A percentile compares a stretch with the other conserved stretches of the same genome.
Evolutionary conservation across 2,888 invertebrate species (phyloP).

Genomic region (Labia minor): DNA sequence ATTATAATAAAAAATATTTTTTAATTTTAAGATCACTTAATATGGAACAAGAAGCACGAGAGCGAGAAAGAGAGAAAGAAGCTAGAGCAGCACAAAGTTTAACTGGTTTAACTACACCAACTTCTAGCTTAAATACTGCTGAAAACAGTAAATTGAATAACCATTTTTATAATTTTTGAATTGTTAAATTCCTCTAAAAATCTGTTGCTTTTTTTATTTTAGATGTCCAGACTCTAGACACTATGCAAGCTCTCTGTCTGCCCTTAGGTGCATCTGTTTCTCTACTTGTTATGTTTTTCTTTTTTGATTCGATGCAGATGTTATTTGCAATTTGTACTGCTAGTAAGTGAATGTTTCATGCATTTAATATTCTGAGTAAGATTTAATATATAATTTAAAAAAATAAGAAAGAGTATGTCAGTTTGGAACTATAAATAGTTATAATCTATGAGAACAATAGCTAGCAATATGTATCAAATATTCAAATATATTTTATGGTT

Average conservation of each 20-base stretch:
- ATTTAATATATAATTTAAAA: too few species aligned
- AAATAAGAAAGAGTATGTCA: too few species aligned
- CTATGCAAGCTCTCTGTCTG: slow-evolving; percentile 93
- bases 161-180: too few species aligned
- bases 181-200: slow-evolving; percentile 16
- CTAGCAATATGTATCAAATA: too few species aligned
- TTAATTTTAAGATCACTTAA: slow-evolving; percentile 65
- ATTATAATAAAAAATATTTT: slow-evolving; percentile 18
- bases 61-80: slow-evolving; percentile 64
- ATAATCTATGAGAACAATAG: too few species aligned
- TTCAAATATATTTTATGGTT: too few species aligned
- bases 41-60: slow-evolving; percentile 89
- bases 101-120: slow-evolving; percentile 43
- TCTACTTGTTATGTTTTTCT: slow-evolving; percentile 94
- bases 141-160: slow-evolving; percentile 46
- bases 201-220: slow-evolving; percentile 34
- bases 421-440: too few species aligned
- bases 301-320: slow-evolving; percentile 97
- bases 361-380: too few species aligned
- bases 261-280: slow-evolving; percentile 93
- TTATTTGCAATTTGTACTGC: slow-evolving; percentile 93
- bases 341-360: slow-evolving; percentile 56
- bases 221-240: slow-evolving; percentile 87
- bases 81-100: slow-evolving; percentile 48
- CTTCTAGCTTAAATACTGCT: slow-evolving; percentile 35